Conservation (phyloP, 2,888 invertebrate genomes). For the Eilema depressum region DNA sequence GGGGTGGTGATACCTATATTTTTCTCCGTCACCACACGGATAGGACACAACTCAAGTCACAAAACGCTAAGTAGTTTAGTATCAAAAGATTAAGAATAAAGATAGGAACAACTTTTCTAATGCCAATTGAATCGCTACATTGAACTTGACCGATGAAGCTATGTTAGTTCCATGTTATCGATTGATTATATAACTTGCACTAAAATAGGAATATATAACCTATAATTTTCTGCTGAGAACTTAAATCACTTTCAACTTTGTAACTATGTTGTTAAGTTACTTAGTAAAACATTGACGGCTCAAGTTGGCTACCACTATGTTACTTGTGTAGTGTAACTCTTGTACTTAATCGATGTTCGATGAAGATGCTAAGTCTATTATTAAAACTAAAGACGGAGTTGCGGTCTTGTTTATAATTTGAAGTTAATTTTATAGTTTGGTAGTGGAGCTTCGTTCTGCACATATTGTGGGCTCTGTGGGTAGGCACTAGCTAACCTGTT, state of each 20-base stretch:
- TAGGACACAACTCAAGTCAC: too few relatives aligned
- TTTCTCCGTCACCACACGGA: too few relatives aligned
- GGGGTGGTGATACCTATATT: too few relatives aligned
- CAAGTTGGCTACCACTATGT: conserved; percentile 22
- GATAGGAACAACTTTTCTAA: background rate
- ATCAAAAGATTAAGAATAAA: background rate
- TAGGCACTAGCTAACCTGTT: background rate
- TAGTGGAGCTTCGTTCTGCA: background rate
- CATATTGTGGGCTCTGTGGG: background rate
- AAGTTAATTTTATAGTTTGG: background rate
- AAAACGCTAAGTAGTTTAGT: too few relatives aligned
- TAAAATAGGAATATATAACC: background rate
- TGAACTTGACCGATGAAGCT: background rate
- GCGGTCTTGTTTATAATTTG: background rate
- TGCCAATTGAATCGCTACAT: background rate
- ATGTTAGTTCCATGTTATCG: background rate
- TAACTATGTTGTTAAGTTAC: conserved; percentile 8
- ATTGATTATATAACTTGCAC: background rate
- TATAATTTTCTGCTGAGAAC: conserved; percentile 2
- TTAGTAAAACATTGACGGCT: conserved; percentile 16
- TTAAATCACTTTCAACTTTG: conserved; percentile 13
- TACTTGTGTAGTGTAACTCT: conserved; percentile 20
- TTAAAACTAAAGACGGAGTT: background rate
- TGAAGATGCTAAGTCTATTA: background rate
- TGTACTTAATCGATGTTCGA: conserved; percentile 21